A percentile compares a stretch with the other conserved stretches of the same genome.
Evolutionary conservation across 1,140 invertebrate species (phyloP).

Genomic region (Aricia agestis): DNA sequence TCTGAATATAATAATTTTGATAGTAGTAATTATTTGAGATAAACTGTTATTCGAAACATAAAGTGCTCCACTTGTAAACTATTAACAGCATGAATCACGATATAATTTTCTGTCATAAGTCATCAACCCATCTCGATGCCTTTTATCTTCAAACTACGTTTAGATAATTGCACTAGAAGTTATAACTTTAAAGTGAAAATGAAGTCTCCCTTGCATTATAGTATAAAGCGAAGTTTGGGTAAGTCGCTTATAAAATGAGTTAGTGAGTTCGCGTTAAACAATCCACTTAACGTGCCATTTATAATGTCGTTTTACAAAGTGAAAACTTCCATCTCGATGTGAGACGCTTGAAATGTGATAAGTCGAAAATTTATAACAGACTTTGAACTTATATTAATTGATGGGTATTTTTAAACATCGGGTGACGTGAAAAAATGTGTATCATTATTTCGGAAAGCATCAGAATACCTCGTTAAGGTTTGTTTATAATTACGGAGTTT

Average conservation of each 20-base stretch:
- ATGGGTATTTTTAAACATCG: conserved; percentile 2
- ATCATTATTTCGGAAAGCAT: not conserved
- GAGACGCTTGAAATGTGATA: conserved; percentile 11
- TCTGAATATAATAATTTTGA: too few relatives aligned
- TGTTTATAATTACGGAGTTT: not conserved
- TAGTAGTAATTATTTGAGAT: too few relatives aligned
- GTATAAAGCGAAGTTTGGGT: conserved; percentile 47
- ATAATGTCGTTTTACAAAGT: conserved; percentile 55
- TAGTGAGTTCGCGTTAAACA: conserved; percentile 56
- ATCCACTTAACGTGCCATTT: conserved; percentile 54
- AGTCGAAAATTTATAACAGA: conserved; percentile 12
- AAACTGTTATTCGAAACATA: too few relatives aligned
- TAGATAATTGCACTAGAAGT: conserved; percentile 3
- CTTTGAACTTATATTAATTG: conserved; percentile 6
- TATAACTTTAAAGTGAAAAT: not conserved
- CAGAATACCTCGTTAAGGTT: conserved; percentile 4
- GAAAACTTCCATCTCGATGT: conserved; percentile 35
- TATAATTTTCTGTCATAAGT: not conserved
- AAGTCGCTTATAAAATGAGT: conserved; percentile 58
- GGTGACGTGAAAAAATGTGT: not conserved
- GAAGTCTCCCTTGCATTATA: conserved; percentile 32
- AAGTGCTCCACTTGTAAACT: too few relatives aligned
- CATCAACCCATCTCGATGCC: not conserved
- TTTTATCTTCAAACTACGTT: not conserved
- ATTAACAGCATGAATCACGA: too few relatives aligned